Base-by-base conservation (phyloP, 2,888 invertebrate genomes). In the Amiota mariae region DNA sequence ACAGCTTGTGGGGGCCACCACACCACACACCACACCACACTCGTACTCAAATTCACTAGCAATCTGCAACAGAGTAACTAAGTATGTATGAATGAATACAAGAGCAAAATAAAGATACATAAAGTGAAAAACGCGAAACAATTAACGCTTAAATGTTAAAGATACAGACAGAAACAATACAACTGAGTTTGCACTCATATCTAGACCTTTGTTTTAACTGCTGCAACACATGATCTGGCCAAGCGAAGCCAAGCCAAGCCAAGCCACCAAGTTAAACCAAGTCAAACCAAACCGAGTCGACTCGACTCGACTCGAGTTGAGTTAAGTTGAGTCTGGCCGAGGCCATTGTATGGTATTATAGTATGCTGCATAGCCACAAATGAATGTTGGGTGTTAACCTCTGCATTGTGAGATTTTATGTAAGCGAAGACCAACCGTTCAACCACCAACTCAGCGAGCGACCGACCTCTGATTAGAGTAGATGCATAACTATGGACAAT, bases 131-230 rank as follows among this genome's bases (percentile, higher is more conserved):
- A 18, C 24, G 24, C 12, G 13, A 64, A 66, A 66, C 47, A 66
- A 66, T 66, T 66, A 66, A 66, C 66, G 66, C n/a, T 66, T 48
- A 66, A 66, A 66, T 66, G 66, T 66, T 66, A 66, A 66, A 66
- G 48, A 48, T 66, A 66, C 46, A 46, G 9, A 3, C 18, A 15
- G n/a, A 1, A 56, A 18, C 18, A 11, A 59, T 6, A 59, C 59
- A 59, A 36, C 36, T 36, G 36, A 51, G 54, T n/a, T 51, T 12
- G 54, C 13, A 12, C 4, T 51, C 54, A 51, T 51, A n/a, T 51
- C 4, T n/a, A n/a, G 54, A 12, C 54, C 54, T 51, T 51, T 51
- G 12, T 51, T 51, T 12, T 51, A n/a, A n/a, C 8, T 51, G 54
- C n/a, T 51, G 36, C 36, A 36, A 36, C 36, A 36, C 36, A 6